phyloP scores from a whole-genome alignment of 1,140 invertebrate genomes.

The Panagrolaimus sp. region DNA sequence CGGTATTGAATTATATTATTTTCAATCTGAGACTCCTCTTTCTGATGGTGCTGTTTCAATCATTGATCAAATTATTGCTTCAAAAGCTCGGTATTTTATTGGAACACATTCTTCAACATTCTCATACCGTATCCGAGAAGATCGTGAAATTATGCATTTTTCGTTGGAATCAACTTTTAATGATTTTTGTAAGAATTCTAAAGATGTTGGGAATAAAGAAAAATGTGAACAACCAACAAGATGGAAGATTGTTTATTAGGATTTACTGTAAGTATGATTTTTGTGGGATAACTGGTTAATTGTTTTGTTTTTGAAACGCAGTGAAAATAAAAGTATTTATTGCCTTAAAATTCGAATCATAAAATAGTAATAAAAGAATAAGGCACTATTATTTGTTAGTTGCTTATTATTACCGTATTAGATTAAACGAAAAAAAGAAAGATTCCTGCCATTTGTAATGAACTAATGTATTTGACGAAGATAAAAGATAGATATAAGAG shows the following conservation, averaged over 20 bases:
- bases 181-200: constrained; percentile 69
- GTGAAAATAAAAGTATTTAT: too few species aligned
- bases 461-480: too few species aligned
- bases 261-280: too few species aligned
- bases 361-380: too few species aligned
- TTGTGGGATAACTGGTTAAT: too few species aligned
- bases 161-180: constrained; percentile 77
- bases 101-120: constrained; percentile 91
- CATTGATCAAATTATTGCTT: constrained; percentile 86
- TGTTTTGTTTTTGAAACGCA: not conserved
- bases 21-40: constrained; percentile 16
- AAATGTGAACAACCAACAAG: constrained; percentile 63
- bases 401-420: too few species aligned
- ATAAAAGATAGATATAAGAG: too few species aligned
- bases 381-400: too few species aligned
- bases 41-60: constrained; percentile 81
- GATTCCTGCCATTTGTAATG: too few species aligned
- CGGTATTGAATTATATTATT: constrained; percentile 25
- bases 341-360: too few species aligned
- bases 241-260: constrained; percentile 59
- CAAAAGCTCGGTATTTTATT: constrained; percentile 77
- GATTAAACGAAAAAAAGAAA: too few species aligned
- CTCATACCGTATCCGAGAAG: constrained; percentile 90
- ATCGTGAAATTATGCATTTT: constrained; percentile 87
- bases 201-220: constrained; percentile 16